Conservation (phyloP, 30 jellyfish, hydroid and myxozoan genomes). For the Sanderia malayensis region DNA sequence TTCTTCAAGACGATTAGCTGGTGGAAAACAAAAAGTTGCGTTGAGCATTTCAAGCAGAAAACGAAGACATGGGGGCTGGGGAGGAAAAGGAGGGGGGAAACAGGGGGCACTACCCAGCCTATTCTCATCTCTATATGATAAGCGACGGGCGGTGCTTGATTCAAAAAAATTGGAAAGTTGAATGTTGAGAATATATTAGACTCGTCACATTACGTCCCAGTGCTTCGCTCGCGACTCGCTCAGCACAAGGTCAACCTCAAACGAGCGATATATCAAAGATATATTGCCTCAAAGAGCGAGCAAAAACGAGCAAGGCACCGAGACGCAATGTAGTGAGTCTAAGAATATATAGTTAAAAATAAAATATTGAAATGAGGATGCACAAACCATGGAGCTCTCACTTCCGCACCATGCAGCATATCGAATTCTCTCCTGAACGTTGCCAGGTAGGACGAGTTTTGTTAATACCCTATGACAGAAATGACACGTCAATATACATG, state of each 20-base stretch:
- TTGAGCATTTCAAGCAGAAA: too few species aligned
- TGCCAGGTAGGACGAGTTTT: slow-evolving; percentile 69
- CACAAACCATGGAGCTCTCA: slow-evolving; percentile 69
- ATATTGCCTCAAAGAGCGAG: not conserved
- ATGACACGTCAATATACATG: too few species aligned
- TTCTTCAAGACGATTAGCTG: slow-evolving; percentile 83
- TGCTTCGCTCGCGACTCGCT: too few species aligned
- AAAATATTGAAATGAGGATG: too few species aligned
- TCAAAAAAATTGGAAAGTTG: not conserved
- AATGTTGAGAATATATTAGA: not conserved
- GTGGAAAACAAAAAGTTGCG: too few species aligned
- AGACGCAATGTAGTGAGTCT: too few species aligned
- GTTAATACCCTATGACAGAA: slow-evolving; percentile 6
- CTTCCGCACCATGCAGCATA: slow-evolving; percentile 86
- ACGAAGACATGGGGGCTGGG: too few species aligned
- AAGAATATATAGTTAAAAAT: too few species aligned
- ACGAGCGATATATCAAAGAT: not conserved
- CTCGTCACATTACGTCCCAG: too few species aligned
- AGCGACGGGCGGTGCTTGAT: not conserved
- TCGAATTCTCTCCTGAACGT: slow-evolving; percentile 66
- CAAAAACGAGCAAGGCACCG: not conserved
- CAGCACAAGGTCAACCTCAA: too few species aligned
- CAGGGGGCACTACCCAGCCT: not conserved
- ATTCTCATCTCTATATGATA: too few species aligned
- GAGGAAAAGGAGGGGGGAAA: not conserved